A percentile compares a stretch with the other conserved stretches of the same genome.
Conservation (phyloP, 2,888 invertebrate genomes). For the Brenthis hecate region DNA sequence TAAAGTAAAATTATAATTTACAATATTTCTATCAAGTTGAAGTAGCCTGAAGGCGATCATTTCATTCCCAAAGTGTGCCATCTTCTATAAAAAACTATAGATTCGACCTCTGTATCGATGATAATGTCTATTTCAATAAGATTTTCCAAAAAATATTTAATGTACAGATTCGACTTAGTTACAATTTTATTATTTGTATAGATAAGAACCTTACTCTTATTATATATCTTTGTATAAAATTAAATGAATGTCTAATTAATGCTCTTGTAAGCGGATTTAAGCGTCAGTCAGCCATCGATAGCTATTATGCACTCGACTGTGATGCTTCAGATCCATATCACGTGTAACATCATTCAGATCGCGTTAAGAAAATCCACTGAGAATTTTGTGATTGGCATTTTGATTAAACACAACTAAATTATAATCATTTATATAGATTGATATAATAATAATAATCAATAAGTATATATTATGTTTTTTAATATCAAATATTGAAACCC, state of each 20-base stretch:
- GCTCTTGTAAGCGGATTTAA: conserved; percentile 33
- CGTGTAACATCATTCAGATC: conserved; percentile 25
- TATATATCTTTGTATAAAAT: background rate
- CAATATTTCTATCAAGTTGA: too few relatives aligned
- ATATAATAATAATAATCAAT: background rate
- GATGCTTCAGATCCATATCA: conserved; percentile 33
- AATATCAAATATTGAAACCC: too few relatives aligned
- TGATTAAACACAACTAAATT: conserved; percentile 10
- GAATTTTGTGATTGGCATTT: conserved; percentile 12
- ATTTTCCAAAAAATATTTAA: too few relatives aligned
- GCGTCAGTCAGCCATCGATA: conserved; percentile 33
- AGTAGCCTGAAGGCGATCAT: too few relatives aligned
- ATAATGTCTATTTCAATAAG: too few relatives aligned
- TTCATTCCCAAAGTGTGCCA: too few relatives aligned
- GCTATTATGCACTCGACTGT: conserved; percentile 36
- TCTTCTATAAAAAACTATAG: too few relatives aligned
- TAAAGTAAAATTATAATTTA: too few relatives aligned
- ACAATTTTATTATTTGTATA: too few relatives aligned
- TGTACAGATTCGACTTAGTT: too few relatives aligned
- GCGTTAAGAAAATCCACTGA: conserved; percentile 17
- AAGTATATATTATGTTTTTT: background rate
- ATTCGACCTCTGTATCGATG: too few relatives aligned
- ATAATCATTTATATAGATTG: background rate
- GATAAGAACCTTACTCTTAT: too few relatives aligned
- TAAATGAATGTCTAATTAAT: conserved; percentile 27